Base-by-base conservation (phyloP, 2,888 invertebrate species). In the Brachycybe producta region DNA sequence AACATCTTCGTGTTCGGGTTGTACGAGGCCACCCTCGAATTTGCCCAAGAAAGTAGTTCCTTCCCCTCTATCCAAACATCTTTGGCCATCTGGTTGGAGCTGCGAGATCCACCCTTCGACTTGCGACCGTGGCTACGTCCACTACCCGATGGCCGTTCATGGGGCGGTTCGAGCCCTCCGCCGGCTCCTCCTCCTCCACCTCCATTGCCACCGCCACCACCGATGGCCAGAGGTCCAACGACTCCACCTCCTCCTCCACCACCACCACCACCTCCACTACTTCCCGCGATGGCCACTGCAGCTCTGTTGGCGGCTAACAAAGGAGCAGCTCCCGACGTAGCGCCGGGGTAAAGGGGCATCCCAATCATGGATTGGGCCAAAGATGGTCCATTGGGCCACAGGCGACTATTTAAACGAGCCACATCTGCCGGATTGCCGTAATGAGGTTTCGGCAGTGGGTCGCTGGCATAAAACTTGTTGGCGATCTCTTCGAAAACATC, bases 401-500 rank as follows among this genome's bases (percentile, higher is more conserved):
- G 46, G 15, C 54, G 52, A 15, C 46, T 49, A 45, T 46, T 47
- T n/a, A 54, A 40, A n/a, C 54, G 39, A 28, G 52, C 48, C 34
- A 43, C 30, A 28, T 43, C 48, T 5, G 41, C 38, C 17, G 47
- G 49, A 39, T 52, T 47, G 45, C 55, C 47, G 38, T 38, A 45
- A 43, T 30, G 52, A 34, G 28, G 23, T 27, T 63, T 55, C 62
- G 59, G 56, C 62, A 48, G 46, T 21, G 51, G 52, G 17, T 50
- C 52, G 32, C 54, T 50, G 85, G 56, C 87, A 70, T 87, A 88
- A 59, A 88, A 74, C 72, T 88, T 88, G 67, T 85, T 78, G 56
- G 87, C 87, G 65, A 88, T 87, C 75, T 88, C 88, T 69, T 87
- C 87, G 68, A 84, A 84, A 80, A 84, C 84, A 65, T 84, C 84